Evolutionary conservation across 2,113 vertebrate species (phyloP).

Genomic region (Cheirogaleus medius): DNA sequence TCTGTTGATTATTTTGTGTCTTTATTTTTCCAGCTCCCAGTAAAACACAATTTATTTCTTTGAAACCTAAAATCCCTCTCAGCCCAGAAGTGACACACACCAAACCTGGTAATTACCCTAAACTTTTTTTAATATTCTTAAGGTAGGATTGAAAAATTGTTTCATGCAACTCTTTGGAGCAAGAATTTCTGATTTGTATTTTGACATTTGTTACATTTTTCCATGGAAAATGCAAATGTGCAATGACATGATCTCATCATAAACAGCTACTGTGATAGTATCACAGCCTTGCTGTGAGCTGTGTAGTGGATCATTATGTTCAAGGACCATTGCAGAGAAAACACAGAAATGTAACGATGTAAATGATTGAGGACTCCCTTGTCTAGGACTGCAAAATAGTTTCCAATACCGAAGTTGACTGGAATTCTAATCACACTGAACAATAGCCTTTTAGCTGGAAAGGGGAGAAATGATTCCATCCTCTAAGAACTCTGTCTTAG

Average conservation of each 20-base stretch:
- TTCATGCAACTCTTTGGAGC: slow-evolving; percentile 19
- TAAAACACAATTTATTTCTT: slow-evolving; percentile 79
- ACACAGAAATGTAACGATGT: background rate
- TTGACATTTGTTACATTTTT: slow-evolving; percentile 37
- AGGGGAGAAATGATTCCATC: background rate
- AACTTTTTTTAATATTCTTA: slow-evolving; percentile 34
- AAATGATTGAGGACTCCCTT: background rate
- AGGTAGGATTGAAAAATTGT: background rate
- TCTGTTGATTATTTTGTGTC: slow-evolving; percentile 45
- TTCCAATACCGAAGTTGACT: slow-evolving; percentile 38
- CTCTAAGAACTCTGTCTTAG: slow-evolving; percentile 2
- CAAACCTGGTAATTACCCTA: slow-evolving; percentile 68
- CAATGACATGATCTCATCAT: slow-evolving; percentile 17
- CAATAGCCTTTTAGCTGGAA: slow-evolving; percentile 31
- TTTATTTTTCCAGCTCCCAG: slow-evolving; percentile 81
- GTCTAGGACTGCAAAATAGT: slow-evolving; percentile 25
- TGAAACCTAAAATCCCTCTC: slow-evolving; percentile 74
- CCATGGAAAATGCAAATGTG: slow-evolving; percentile 30
- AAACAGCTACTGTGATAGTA: background rate
- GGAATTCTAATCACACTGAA: slow-evolving; percentile 1
- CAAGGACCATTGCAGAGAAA: background rate
- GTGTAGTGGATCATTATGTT: background rate
- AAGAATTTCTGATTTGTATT: slow-evolving; percentile 39
- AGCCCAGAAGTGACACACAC: slow-evolving; percentile 69
- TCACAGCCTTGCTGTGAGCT: background rate